Conservation (phyloP, 1,140 invertebrate genomes). For the Philopotamus ludificatus region DNA sequence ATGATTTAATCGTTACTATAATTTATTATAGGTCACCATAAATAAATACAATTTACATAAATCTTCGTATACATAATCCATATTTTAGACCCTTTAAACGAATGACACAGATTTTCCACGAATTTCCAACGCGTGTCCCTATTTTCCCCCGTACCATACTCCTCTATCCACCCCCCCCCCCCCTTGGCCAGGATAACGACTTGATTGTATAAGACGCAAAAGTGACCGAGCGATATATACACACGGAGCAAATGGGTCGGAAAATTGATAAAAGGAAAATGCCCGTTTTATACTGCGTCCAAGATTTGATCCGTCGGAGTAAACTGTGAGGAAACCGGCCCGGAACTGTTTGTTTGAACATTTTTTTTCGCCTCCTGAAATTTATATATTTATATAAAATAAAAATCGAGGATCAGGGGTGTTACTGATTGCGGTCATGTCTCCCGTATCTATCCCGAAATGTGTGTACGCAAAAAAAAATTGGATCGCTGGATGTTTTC, state of each 20-base stretch:
- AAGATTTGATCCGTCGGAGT: constrained; percentile 18
- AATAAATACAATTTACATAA: too few species aligned
- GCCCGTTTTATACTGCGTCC: constrained; percentile 10
- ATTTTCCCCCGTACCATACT: not conserved
- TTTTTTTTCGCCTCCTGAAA: not conserved
- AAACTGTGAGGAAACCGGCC: not conserved
- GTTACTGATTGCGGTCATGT: not conserved
- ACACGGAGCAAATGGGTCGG: constrained; percentile 27
- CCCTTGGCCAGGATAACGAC: constrained; percentile 7
- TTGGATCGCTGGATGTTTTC: too few species aligned
- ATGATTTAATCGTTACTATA: too few species aligned
- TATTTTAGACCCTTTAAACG: too few species aligned
- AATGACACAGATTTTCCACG: too few species aligned
- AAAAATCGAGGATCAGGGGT: not conserved
- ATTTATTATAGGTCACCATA: too few species aligned
- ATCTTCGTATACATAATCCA: too few species aligned
- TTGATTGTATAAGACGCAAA: constrained; percentile 25
- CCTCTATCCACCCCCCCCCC: constrained; percentile 15
- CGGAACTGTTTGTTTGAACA: not conserved
- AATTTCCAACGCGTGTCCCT: too few species aligned
- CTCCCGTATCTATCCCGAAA: too few species aligned
- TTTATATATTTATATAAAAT: not conserved
- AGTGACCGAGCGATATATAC: constrained; percentile 33
- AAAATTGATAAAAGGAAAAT: constrained; percentile 40
- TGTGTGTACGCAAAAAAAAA: too few species aligned